A percentile compares a stretch with the other conserved stretches of the same genome.
Evolutionary conservation across 2,888 invertebrate genomes (phyloP).

Genomic region (Morinoia aosen): DNA sequence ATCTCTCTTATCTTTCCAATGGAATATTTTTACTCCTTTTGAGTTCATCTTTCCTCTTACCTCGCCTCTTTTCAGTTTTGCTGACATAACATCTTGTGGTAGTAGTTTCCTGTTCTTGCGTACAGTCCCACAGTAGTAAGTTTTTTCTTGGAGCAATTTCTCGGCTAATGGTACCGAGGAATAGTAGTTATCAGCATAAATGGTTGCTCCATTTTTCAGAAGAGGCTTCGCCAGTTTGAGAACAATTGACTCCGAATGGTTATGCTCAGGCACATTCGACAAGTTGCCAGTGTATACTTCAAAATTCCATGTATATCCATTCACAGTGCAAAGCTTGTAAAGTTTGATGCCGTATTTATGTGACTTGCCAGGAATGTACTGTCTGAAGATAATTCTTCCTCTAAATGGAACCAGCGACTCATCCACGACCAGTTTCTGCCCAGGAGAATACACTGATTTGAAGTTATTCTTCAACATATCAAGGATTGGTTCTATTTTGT

Average conservation of each 20-base stretch:
- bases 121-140: slow-evolving; percentile 58
- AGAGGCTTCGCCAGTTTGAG: slow-evolving; percentile 39
- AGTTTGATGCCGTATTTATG: slow-evolving; percentile 35
- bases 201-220: slow-evolving; percentile 47
- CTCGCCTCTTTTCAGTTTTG: slow-evolving; percentile 58
- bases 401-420: slow-evolving; percentile 22
- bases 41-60: slow-evolving; percentile 44
- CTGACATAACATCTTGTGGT: slow-evolving; percentile 47
- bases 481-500: slow-evolving; percentile 33
- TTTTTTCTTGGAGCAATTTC: slow-evolving; percentile 53
- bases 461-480: not conserved
- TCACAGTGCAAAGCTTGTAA: slow-evolving; percentile 29
- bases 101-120: slow-evolving; percentile 39
- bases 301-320: slow-evolving; percentile 58
- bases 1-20: slow-evolving; percentile 58
- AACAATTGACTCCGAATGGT: slow-evolving; percentile 47
- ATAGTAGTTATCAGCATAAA: slow-evolving; percentile 56
- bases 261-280: too few species aligned
- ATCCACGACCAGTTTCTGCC: slow-evolving; percentile 32
- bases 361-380: slow-evolving; percentile 18
- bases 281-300: slow-evolving; percentile 47
- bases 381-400: slow-evolving; percentile 31
- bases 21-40: slow-evolving; percentile 47
- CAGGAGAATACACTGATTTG: slow-evolving; percentile 30
- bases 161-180: slow-evolving; percentile 48